These are phyloP conservation scores for Myiozetetes cayanensis DNA, from an alignment of 2,113 vertebrate species.

Conservation along the genomic window DNA sequence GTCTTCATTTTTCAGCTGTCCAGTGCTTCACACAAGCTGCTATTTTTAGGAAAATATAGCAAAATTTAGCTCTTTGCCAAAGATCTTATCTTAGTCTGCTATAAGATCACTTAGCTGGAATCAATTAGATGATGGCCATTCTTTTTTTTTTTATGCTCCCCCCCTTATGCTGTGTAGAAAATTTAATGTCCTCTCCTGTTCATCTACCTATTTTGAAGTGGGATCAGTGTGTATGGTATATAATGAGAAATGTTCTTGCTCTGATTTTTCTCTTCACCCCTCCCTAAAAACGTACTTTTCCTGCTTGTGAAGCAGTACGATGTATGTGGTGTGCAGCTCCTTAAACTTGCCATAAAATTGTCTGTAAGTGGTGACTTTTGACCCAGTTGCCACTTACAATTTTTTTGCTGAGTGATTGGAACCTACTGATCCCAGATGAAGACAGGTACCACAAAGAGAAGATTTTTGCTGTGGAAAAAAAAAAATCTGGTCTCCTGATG, in stretches of 20 bases:
- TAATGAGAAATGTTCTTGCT: background rate
- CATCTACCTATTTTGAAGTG: background rate
- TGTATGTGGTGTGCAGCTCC: background rate
- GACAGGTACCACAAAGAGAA: background rate
- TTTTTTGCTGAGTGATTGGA: background rate
- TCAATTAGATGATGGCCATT: background rate
- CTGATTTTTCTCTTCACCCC: background rate
- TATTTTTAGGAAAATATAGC: background rate
- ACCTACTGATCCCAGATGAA: background rate
- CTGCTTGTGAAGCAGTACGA: background rate
- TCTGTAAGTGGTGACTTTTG: background rate
- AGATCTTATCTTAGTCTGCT: background rate
- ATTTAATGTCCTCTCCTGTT: background rate
- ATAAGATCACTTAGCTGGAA: background rate
- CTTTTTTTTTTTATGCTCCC: background rate
- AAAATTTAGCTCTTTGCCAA: background rate
- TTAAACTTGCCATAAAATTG: background rate
- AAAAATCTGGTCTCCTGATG: background rate
- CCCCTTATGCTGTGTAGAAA: background rate
- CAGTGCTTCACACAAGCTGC: background rate
- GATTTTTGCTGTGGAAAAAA: background rate
- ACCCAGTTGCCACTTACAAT: rapidly evolving
- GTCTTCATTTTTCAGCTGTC: background rate
- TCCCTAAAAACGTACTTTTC: background rate
- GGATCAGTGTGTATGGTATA: background rate